Evolutionary conservation across 2,797 vertebrate genomes (phyloP), one percentile per base, ranked within the genome.

Genomic region (Lithobates sylvaticus): DNA sequence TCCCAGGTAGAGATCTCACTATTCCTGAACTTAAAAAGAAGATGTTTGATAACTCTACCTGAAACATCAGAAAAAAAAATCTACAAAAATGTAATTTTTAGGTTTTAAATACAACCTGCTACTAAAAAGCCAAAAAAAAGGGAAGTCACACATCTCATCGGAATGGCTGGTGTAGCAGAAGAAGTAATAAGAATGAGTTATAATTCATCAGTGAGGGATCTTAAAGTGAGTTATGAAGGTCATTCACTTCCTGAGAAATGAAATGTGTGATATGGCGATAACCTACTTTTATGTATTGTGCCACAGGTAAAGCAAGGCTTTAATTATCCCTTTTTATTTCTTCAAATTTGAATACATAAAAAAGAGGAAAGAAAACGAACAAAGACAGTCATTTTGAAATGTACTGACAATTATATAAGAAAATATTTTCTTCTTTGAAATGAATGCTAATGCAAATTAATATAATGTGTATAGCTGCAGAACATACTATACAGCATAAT

Each of bases 171-270:
- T 26, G 27, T 16, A 81, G 68, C 69, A 21, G 78, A 79, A 79
- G 29, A 42, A 42, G 47, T 65, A 69, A 79, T 79, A 69, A 69
- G 65, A 79, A 79, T 69, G 77, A 79, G 77, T 69, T 79, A 32
- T 79, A 79, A 79, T 79, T 79, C 77, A 79, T 21, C 36, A 79
- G 77, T 79, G 77, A 79, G 69, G 42, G 77, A 69, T 79, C 64
- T 79, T 79, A 79, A 79, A 79, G 65, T 79, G 77, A 79, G 77
- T 79, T 79, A 79, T 79, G 77, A 79, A 79, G 77, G 77, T 69
- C 77, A 79, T 79, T 79, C 65, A 32, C 64, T 27, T 79, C 65
- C 68, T 42, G 39, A 50, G 65, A 65, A 69, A 69, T 69, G 77
- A 79, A 79, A 47, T 69, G 65, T 29, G n/a, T 78, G 42, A 69